Conservation (phyloP, 2,888 invertebrate species). For the Eupithecia dodoneata region DNA sequence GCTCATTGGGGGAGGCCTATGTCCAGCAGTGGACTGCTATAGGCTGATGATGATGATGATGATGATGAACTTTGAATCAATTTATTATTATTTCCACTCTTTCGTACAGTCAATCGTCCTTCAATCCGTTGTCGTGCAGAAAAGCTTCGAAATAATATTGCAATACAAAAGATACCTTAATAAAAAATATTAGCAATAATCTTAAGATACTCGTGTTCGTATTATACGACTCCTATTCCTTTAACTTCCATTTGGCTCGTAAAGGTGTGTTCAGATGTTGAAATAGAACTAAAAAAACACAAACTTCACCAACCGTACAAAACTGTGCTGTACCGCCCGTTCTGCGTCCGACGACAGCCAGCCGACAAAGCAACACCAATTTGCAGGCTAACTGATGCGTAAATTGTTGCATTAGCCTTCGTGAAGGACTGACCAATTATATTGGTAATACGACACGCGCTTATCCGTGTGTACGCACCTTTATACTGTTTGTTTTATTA, state of each 20-base stretch:
- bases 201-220: not conserved
- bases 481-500: slow-evolving; percentile 55
- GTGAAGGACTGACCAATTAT: slow-evolving; percentile 68
- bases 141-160: too few species aligned
- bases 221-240: not conserved
- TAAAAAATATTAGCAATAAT: too few species aligned
- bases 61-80: too few species aligned
- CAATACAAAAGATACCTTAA: too few species aligned
- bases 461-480: slow-evolving; percentile 60
- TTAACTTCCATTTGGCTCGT: not conserved
- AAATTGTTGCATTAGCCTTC: slow-evolving; percentile 76
- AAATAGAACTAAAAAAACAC: not conserved
- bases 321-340: slow-evolving; percentile 38
- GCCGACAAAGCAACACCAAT: slow-evolving; percentile 80
- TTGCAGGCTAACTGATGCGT: slow-evolving; percentile 80
- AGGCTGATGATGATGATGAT: too few species aligned
- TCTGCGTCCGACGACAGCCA: slow-evolving; percentile 56
- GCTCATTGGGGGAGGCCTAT: too few species aligned
- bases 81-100: too few species aligned
- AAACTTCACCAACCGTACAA: not conserved
- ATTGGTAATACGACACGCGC: slow-evolving; percentile 66
- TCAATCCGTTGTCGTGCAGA: too few species aligned
- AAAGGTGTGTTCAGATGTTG: not conserved
- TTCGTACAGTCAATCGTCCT: too few species aligned
- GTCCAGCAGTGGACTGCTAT: too few species aligned